Conservation (phyloP, 2,113 vertebrate genomes). For the Actenoides lindsayi region DNA sequence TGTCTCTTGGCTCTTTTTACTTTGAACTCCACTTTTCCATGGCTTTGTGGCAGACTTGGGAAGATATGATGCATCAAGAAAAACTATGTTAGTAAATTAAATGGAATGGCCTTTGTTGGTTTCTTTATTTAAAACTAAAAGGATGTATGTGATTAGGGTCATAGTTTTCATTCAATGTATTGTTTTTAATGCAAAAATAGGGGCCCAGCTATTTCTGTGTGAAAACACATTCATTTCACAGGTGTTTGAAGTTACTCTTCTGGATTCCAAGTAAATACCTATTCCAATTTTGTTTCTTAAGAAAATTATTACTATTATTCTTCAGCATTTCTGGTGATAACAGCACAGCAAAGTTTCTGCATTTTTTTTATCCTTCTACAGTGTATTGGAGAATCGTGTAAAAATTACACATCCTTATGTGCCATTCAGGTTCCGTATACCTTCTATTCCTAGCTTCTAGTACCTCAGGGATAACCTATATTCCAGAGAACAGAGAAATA, state of each 20-base stretch:
- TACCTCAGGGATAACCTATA: background rate
- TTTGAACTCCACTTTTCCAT: background rate
- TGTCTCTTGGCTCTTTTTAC: background rate
- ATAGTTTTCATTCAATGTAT: background rate
- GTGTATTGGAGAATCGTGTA: background rate
- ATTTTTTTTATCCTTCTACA: background rate
- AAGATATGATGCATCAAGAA: background rate
- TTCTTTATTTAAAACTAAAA: slow-evolving; percentile 19
- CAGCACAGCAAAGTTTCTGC: background rate
- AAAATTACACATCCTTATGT: background rate
- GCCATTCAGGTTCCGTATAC: background rate
- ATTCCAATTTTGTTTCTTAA: background rate
- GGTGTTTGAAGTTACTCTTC: background rate
- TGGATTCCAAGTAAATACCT: background rate
- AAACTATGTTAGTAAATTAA: background rate
- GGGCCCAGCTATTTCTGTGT: background rate
- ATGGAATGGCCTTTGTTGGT: background rate
- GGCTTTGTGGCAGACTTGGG: background rate
- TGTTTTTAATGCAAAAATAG: background rate
- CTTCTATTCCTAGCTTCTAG: background rate
- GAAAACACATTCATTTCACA: background rate
- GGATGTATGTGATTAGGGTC: background rate
- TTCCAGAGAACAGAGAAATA: background rate
- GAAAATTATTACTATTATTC: background rate
- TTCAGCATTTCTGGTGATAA: background rate